phyloP scores from a whole-genome alignment of 2,113 vertebrate genomes.

The Pseudonaja textilis region DNA sequence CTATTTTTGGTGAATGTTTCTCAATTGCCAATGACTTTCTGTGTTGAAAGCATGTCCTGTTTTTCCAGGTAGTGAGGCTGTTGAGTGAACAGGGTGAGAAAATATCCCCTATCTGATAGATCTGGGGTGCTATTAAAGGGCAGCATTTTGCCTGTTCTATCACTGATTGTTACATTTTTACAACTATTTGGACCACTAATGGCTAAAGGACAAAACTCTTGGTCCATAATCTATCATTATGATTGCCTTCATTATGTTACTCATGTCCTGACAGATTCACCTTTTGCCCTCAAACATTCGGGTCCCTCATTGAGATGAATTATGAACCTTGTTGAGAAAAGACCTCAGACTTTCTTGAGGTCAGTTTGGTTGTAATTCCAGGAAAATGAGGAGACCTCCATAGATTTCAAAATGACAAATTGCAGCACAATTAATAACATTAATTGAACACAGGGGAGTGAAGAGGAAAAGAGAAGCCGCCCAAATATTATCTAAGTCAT shows the following conservation, averaged over 20 bases:
- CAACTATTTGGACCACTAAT: neutral
- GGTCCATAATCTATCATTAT: neutral
- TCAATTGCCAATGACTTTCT: neutral
- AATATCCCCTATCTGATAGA: neutral
- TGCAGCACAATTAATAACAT: neutral
- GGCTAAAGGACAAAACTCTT: neutral
- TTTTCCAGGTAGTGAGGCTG: neutral
- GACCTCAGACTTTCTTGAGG: neutral
- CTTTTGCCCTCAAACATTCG: slow-evolving; percentile 1
- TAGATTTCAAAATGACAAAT: slow-evolving; percentile 1
- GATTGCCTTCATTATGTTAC: slow-evolving; percentile 11
- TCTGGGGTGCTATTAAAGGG: neutral
- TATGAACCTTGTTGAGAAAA: neutral
- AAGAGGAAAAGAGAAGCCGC: neutral
- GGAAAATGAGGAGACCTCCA: neutral
- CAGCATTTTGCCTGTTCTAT: neutral
- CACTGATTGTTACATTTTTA: neutral
- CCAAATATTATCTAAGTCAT: neutral
- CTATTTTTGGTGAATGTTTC: neutral
- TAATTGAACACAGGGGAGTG: neutral
- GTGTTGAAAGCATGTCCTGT: neutral
- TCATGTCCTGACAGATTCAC: slow-evolving; percentile 3
- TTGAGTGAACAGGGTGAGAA: neutral
- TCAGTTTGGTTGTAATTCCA: neutral
- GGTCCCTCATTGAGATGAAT: neutral